These are phyloP conservation scores for Chamaedrilus cognettii DNA, from an alignment of 2,888 invertebrate species.

Conservation along the genomic window DNA sequence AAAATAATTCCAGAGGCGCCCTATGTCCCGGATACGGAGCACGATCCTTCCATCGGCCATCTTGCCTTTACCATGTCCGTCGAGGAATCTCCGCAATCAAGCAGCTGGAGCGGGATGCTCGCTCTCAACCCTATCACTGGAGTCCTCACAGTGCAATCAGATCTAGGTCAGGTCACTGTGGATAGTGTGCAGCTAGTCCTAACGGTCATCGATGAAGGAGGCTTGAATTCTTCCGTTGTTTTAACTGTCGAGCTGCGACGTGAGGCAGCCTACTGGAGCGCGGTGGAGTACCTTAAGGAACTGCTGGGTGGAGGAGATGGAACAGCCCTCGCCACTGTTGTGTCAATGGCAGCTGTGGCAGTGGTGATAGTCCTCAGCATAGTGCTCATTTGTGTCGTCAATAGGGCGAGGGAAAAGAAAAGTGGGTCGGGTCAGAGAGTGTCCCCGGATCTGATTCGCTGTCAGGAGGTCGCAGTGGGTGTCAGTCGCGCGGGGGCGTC, in stretches of 20 bases:
- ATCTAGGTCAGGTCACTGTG: not conserved
- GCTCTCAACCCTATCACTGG: not conserved
- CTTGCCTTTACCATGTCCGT: too few species aligned
- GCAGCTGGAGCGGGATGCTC: not conserved
- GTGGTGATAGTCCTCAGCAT: not conserved
- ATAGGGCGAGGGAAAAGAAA: not conserved
- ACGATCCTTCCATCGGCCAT: too few species aligned
- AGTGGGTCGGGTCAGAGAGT: not conserved
- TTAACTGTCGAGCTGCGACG: not conserved
- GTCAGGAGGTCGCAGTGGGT: too few species aligned
- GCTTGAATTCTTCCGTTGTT: not conserved
- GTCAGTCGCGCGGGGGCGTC: too few species aligned
- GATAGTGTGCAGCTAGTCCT: not conserved
- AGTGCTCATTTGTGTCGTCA: not conserved
- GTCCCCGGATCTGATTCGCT: not conserved
- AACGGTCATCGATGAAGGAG: not conserved
- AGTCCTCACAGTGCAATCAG: not conserved
- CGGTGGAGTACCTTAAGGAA: not conserved
- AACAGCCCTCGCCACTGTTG: not conserved
- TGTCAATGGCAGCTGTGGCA: not conserved
- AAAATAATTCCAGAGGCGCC: too few species aligned
- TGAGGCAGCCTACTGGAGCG: not conserved
- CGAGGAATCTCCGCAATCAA: too few species aligned
- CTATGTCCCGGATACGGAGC: too few species aligned
- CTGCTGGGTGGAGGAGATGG: not conserved